A percentile compares a stretch with the other conserved stretches of the same genome.
Evolutionary conservation across 2,113 vertebrate genomes (phyloP).

Genomic region (Furnarius figulus): DNA sequence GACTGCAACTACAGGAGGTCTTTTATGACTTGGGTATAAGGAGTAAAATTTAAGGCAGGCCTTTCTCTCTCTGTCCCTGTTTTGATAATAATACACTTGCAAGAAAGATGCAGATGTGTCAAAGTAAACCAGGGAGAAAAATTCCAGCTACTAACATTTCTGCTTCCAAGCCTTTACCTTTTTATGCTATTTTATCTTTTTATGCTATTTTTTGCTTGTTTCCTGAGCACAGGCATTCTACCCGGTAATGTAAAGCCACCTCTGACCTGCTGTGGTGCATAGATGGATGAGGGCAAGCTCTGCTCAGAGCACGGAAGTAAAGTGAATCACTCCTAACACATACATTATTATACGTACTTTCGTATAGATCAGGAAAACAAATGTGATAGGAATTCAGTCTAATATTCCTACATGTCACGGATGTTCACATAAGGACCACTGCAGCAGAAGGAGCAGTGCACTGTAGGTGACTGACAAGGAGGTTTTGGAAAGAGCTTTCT

Average conservation of each 20-base stretch:
- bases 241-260: background rate
- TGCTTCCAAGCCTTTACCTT: background rate
- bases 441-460: background rate
- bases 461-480: background rate
- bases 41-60: background rate
- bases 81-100: background rate
- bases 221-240: background rate
- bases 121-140: background rate
- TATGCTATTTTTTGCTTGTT: background rate
- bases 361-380: background rate
- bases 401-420: background rate
- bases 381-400: background rate
- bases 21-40: background rate
- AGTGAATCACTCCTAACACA: background rate
- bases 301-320: background rate
- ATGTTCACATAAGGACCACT: accelerated
- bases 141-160: background rate
- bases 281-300: background rate
- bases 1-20: background rate
- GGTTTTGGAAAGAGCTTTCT: background rate
- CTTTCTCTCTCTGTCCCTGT: background rate
- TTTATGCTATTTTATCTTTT: background rate
- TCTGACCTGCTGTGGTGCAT: background rate
- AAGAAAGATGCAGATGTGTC: background rate
- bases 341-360: background rate